phyloP scores from a whole-genome alignment of 2,797 vertebrate species.

The Coluber constrictor region DNA sequence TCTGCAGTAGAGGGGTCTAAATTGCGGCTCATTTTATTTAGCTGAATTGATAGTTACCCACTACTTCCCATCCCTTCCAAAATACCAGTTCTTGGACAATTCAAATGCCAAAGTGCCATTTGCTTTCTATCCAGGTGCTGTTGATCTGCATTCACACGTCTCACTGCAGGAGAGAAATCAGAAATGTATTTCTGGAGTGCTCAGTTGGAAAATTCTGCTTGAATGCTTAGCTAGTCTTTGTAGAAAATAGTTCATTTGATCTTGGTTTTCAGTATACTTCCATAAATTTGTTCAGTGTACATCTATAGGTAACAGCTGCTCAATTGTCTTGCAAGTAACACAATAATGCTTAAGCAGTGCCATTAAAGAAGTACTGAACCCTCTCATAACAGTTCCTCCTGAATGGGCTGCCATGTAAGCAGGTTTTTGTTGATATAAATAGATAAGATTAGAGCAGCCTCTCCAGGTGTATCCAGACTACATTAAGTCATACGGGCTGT shows the following conservation, averaged over 20 bases:
- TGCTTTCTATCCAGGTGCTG: background rate
- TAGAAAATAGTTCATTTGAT: background rate
- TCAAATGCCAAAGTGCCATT: constrained; percentile 1
- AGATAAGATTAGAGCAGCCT: background rate
- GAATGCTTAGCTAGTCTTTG: background rate
- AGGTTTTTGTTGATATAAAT: background rate
- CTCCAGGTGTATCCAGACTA: background rate
- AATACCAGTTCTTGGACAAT: background rate
- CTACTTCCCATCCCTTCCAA: background rate
- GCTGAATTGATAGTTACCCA: background rate
- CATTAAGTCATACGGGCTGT: background rate
- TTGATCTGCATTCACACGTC: background rate
- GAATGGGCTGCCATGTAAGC: background rate
- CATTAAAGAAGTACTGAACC: background rate
- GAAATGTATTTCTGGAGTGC: background rate
- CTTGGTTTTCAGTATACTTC: background rate
- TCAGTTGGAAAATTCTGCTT: background rate
- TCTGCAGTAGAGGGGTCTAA: background rate
- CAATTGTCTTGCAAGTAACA: background rate
- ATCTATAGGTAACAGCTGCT: background rate
- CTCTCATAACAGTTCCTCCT: background rate
- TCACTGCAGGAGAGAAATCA: background rate
- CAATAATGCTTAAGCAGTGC: background rate
- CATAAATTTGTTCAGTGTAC: background rate
- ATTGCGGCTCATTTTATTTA: background rate